A percentile compares a stretch with the other conserved stretches of the same genome.
Evolutionary conservation across 1,140 invertebrate genomes (phyloP).

Genomic region (Dreissena polymorpha): DNA sequence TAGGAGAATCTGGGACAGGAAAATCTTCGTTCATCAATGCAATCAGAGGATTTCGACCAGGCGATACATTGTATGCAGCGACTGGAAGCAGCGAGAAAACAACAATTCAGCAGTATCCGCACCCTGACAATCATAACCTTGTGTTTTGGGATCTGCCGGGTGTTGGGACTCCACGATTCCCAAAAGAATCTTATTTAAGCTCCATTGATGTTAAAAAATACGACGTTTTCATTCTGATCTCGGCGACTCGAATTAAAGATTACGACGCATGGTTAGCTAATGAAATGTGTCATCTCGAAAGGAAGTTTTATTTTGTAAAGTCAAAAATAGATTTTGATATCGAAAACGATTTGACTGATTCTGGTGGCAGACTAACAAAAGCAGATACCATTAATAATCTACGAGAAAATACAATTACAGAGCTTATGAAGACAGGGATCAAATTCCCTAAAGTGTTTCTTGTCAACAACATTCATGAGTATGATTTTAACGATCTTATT

Average conservation of each 20-base stretch:
- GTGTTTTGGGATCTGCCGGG: no score
- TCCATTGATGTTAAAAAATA: not conserved
- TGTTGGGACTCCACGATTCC: not conserved
- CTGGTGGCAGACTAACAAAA: not conserved
- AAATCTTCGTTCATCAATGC: slow-evolving; percentile 14
- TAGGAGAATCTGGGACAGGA: not conserved
- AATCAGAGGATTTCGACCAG: not conserved
- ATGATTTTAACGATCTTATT: slow-evolving; percentile 1
- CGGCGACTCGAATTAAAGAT: not conserved
- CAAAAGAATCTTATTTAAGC: not conserved
- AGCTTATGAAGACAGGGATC: not conserved
- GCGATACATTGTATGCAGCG: not conserved
- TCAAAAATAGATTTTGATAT: slow-evolving; percentile 2
- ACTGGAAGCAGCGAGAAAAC: not conserved
- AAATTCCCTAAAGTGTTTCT: not conserved
- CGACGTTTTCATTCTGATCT: slow-evolving; percentile 16
- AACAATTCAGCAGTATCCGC: not conserved
- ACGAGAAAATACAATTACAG: not conserved
- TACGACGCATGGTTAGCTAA: slow-evolving; percentile 5
- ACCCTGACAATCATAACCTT: not conserved
- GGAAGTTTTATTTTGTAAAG: no score
- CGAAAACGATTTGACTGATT: not conserved
- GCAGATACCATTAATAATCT: not conserved
- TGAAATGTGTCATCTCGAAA: not conserved
- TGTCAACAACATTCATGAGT: not conserved